phyloP scores from a whole-genome alignment of 1,140 invertebrate species.

The Drosophila pruinosa region DNA sequence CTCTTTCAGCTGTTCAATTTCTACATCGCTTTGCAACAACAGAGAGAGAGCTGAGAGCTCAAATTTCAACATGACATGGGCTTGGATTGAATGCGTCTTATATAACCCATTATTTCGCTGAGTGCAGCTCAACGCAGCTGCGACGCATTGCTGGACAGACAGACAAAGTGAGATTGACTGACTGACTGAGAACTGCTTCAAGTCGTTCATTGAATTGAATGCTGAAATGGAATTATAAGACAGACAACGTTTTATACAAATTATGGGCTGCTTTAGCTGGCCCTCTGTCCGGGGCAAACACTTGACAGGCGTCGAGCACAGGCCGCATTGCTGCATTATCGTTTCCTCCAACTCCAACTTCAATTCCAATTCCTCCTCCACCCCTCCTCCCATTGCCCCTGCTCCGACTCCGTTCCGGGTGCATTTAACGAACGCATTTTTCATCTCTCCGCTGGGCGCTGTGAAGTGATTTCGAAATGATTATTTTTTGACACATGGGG shows the following conservation, averaged over 20 bases:
- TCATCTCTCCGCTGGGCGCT: constrained; percentile 49
- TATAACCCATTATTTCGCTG: constrained; percentile 17
- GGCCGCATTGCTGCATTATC: constrained; percentile 15
- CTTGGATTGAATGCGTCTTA: neutral
- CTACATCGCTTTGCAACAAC: too few species aligned
- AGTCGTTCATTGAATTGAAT: constrained; percentile 61
- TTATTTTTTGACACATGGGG: constrained; percentile 79
- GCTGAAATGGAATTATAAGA: constrained; percentile 66
- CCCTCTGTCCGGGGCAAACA: constrained; percentile 6
- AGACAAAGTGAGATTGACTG: neutral
- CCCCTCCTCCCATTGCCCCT: neutral
- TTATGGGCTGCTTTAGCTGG: constrained; percentile 10
- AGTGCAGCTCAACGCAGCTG: constrained; percentile 50
- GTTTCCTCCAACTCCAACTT: neutral
- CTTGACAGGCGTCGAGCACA: constrained; percentile 43
- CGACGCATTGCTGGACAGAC: neutral
- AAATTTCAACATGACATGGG: constrained; percentile 1
- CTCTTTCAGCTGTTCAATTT: too few species aligned
- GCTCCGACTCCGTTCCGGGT: constrained; percentile 19
- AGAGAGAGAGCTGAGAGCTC: too few species aligned
- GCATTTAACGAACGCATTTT: constrained; percentile 64
- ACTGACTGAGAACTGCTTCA: constrained; percentile 50
- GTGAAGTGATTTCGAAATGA: constrained; percentile 77
- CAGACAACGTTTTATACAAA: constrained; percentile 39
- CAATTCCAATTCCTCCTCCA: neutral